Evolutionary conservation across 2,888 invertebrate genomes (phyloP), one percentile per base, ranked within the genome.

Genomic region (Eilema caniola): DNA sequence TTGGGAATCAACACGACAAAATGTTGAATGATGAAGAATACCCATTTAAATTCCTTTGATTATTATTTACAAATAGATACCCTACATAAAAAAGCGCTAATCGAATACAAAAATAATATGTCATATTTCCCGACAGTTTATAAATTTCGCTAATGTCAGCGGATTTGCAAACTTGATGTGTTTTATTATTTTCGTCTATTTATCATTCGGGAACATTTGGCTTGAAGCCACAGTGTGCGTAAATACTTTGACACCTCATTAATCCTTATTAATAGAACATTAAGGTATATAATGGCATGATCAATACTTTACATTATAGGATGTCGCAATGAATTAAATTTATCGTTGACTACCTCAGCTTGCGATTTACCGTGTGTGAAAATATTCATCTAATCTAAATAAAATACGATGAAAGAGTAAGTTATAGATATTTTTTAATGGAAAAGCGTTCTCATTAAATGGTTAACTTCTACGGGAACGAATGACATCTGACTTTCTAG

Each of bases 121-220:
- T 62, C 62, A 70, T 53, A 28, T 25, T 61, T 61, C 57, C 16
- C 14, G 31, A 64, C 14, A 24, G 37, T 57, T 47, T 65, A 72
- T 63, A 70, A 65, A 64, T 64, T 16, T 12, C 62, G 62, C 69
- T 62, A 67, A 28, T 74, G 73, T 74, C 70, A 71, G 57, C 75
- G 70, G 70, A 82, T 82, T 79, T 82, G 79, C 77, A 69, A 67
- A 77, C 66, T 78, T 74, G 74, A 66, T 70, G 69, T 71, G 67
- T 72, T 76, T 71, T 72, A 73, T 79, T n/a, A n/a, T n/a, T n/a
- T 76, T 79, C 72, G 69, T 69, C 63, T 70, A 74, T 75, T 73
- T 68, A 76, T 82, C 76, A 79, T 73, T 70, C 31, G 16, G 20
- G n/a, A 69, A 70, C 63, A 70, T 69, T 82, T 81, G 82, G 82